These are phyloP conservation scores for Caenorhabditis briggsae DNA, from an alignment of 1,140 invertebrate species.

Conservation along the genomic window DNA sequence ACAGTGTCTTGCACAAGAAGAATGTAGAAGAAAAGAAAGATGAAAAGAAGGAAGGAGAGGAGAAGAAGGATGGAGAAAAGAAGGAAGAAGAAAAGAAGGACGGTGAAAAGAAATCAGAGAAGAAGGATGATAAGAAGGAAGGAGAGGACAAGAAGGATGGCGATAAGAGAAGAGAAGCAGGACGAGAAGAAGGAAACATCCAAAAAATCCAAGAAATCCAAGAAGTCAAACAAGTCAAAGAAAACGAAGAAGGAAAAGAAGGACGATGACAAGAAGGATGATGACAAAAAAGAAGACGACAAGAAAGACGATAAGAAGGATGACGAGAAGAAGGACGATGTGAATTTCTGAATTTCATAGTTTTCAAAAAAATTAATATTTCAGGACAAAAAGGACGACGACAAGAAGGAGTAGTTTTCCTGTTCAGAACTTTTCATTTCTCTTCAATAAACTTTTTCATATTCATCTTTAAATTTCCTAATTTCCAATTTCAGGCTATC, in stretches of 20 bases:
- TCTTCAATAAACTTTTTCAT: no score
- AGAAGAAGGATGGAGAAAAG: not conserved
- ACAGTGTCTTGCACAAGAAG: no score
- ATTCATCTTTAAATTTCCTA: no score
- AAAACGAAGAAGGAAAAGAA: not conserved
- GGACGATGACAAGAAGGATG: slow-evolving; percentile 7
- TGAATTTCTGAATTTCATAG: no score
- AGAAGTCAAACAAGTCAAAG: not conserved
- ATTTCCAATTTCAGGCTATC: no score
- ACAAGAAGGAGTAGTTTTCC: no score
- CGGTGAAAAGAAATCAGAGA: not conserved
- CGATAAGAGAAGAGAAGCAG: not conserved
- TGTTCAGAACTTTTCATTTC: no score
- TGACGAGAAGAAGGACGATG: not conserved
- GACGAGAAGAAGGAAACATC: not conserved
- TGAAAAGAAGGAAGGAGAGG: not conserved
- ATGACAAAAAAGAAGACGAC: not conserved
- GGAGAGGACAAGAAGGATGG: not conserved
- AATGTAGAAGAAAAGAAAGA: not conserved
- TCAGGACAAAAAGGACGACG: no score
- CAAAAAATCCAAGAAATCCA: slow-evolving; percentile 10
- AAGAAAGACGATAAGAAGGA: not conserved
- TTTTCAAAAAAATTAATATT: no score
- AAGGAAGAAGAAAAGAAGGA: slow-evolving; percentile 8
- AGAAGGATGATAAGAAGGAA: slow-evolving; percentile 5